Conservation (phyloP, 2,113 vertebrate genomes). For the Cavia aperea region DNA sequence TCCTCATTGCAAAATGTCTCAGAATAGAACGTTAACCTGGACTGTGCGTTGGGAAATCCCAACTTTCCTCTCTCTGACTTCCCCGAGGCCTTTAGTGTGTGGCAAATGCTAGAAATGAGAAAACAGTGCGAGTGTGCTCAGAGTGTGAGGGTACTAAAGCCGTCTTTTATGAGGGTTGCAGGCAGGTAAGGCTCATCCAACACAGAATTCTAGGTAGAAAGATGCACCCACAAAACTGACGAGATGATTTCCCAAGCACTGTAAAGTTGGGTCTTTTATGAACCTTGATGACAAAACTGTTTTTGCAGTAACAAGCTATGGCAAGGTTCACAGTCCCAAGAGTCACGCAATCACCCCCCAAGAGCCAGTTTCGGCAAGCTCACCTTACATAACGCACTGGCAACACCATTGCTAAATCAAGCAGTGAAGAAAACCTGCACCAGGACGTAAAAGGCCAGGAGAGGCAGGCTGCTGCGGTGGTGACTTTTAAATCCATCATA, state of each 20-base stretch:
- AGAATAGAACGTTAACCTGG: not conserved
- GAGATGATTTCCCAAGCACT: conserved; percentile 15
- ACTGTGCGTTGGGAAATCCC: not conserved
- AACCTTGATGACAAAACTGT: not conserved
- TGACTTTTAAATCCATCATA: not conserved
- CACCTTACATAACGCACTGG: not conserved
- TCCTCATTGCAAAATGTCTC: not conserved
- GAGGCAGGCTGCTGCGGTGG: not conserved
- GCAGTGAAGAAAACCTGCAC: not conserved
- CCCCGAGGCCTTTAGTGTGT: not conserved
- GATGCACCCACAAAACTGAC: not conserved
- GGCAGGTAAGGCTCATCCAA: not conserved
- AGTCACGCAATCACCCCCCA: not conserved
- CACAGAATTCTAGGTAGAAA: not conserved
- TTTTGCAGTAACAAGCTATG: not conserved
- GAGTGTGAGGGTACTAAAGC: not conserved
- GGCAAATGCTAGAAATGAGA: not conserved
- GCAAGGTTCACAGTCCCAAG: not conserved
- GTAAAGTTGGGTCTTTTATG: not conserved
- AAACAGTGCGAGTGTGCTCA: not conserved
- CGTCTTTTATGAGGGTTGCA: not conserved
- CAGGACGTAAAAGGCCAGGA: not conserved
- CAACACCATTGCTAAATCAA: conserved; percentile 11
- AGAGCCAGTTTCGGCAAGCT: conserved; percentile 4
- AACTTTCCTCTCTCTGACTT: not conserved